Conservation (phyloP, 2,113 vertebrate genomes). For the Cyprinodon variegatus region DNA sequence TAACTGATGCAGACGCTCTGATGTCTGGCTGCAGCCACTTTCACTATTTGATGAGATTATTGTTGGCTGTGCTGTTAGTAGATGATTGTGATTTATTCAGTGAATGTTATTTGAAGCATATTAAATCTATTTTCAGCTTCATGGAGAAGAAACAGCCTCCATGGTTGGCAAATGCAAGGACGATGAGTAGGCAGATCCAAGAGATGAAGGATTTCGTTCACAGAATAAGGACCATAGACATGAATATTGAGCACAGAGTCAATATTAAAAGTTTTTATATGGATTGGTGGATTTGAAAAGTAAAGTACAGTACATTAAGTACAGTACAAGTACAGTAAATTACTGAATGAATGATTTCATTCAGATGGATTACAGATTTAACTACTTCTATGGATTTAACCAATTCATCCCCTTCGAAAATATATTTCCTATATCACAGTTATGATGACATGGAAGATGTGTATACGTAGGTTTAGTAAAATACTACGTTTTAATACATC, state of each 20-base stretch:
- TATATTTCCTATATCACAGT: no score
- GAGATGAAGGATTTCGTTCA: neutral
- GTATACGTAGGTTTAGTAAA: no score
- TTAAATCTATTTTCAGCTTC: constrained; percentile 59
- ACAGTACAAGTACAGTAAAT: no score
- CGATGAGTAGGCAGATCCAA: neutral
- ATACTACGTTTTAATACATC: no score
- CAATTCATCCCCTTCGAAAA: neutral
- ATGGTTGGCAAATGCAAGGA: constrained; percentile 37
- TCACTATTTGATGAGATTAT: constrained; percentile 54
- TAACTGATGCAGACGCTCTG: constrained; percentile 76
- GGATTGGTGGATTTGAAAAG: neutral
- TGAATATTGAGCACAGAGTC: neutral
- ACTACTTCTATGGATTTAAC: neutral
- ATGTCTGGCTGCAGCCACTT: constrained; percentile 69
- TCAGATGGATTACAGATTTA: no score
- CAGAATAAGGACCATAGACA: neutral
- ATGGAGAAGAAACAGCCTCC: constrained; percentile 44
- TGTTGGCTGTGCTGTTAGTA: constrained; percentile 46
- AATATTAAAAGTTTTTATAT: neutral
- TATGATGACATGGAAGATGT: no score
- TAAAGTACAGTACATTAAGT: neutral
- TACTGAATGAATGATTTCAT: no score
- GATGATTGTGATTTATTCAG: constrained; percentile 48
- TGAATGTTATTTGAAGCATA: constrained; percentile 41